phyloP scores from a whole-genome alignment of 1,140 invertebrate genomes.

The Microplitis mediator region DNA sequence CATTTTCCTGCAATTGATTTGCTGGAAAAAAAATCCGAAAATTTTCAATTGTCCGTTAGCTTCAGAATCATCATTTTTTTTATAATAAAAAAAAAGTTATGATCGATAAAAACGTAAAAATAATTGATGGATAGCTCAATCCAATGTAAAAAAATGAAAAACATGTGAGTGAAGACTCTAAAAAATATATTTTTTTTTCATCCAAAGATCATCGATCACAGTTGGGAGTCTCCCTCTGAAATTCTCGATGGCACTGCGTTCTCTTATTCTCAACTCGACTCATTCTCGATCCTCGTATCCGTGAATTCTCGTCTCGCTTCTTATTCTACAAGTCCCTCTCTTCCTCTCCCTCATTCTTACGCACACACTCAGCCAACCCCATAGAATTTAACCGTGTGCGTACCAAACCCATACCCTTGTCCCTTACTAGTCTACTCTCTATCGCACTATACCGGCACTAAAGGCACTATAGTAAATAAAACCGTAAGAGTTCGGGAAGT shows the following conservation, averaged over 20 bases:
- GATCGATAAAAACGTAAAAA: too few species aligned
- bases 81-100: neutral
- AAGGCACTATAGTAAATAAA: too few species aligned
- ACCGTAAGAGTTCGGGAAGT: neutral
- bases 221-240: constrained; percentile 8
- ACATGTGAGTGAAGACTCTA: neutral
- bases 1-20: too few species aligned
- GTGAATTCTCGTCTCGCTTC: too few species aligned
- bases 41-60: too few species aligned
- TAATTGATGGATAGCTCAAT: neutral
- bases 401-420: too few species aligned
- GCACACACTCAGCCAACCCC: too few species aligned
- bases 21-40: too few species aligned
- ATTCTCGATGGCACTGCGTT: too few species aligned
- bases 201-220: constrained; percentile 24
- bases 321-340: too few species aligned
- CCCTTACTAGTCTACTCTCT: too few species aligned
- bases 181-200: neutral
- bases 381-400: neutral
- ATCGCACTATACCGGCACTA: neutral
- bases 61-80: neutral
- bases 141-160: neutral
- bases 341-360: neutral
- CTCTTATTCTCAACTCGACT: neutral
- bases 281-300: neutral